A percentile compares a stretch with the other conserved stretches of the same genome.
phyloP scores from a whole-genome alignment of 1,140 invertebrate genomes.

The Papilio aristodemus region DNA sequence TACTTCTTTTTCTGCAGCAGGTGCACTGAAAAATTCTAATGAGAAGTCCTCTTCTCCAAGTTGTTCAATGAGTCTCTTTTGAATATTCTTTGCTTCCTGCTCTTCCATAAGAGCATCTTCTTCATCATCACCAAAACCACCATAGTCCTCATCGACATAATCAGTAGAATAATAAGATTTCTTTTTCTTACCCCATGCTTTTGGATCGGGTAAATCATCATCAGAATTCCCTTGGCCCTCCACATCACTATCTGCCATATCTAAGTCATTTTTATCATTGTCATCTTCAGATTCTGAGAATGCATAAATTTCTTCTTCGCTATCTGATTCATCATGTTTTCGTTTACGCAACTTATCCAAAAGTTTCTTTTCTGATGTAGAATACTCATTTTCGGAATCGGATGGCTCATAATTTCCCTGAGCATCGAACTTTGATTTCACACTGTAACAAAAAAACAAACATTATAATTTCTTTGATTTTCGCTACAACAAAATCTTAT shows the following conservation, averaged over 20 bases:
- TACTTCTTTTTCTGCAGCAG: slow-evolving; percentile 60
- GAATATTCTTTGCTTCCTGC: slow-evolving; percentile 90
- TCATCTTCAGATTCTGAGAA: slow-evolving; percentile 83
- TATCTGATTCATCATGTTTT: slow-evolving; percentile 79
- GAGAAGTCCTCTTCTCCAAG: slow-evolving; percentile 91
- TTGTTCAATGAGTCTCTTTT: slow-evolving; percentile 88
- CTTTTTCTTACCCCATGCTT: slow-evolving; percentile 93
- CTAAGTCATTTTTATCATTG: slow-evolving; percentile 69
- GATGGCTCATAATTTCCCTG: slow-evolving; percentile 82
- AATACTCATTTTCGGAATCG: slow-evolving; percentile 87
- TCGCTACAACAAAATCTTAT: no score
- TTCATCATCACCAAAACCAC: slow-evolving; percentile 86
- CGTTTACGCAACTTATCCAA: slow-evolving; percentile 83
- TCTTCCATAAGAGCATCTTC: slow-evolving; percentile 90
- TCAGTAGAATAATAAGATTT: slow-evolving; percentile 91
- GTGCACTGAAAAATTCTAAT: slow-evolving; percentile 83
- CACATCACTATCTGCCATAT: slow-evolving; percentile 85
- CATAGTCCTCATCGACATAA: slow-evolving; percentile 93
- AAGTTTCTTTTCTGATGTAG: slow-evolving; percentile 83
- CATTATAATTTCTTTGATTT: no score
- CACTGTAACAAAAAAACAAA: slow-evolving; percentile 55
- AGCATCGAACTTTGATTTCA: slow-evolving; percentile 68
- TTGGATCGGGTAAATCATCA: slow-evolving; percentile 87
- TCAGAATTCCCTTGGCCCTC: slow-evolving; percentile 85
- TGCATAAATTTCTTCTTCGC: slow-evolving; percentile 84